These are phyloP conservation scores for Rhinolophus ferrumequinum DNA, from an alignment of 2,113 vertebrate genomes.

Conservation along the genomic window DNA sequence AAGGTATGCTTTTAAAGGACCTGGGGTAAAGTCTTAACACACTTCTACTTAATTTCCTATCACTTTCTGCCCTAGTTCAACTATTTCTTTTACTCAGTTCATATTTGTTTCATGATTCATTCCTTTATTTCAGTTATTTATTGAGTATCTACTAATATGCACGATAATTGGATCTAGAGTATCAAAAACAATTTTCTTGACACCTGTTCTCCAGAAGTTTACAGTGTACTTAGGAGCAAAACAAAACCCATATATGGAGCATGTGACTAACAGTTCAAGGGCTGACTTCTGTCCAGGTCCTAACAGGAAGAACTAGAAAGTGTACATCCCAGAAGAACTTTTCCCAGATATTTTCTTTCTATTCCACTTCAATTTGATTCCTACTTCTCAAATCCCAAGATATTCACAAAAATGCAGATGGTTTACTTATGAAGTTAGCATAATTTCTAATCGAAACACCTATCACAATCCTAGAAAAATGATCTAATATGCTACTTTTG, in stretches of 20 bases:
- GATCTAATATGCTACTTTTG: background rate
- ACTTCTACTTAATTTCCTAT: slow-evolving; percentile 17
- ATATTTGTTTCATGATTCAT: background rate
- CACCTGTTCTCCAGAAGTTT: background rate
- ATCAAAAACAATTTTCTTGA: background rate
- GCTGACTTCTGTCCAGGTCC: background rate
- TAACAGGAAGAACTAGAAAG: background rate
- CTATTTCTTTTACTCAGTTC: background rate
- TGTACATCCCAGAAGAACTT: background rate
- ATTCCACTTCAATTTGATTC: background rate
- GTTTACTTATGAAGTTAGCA: background rate
- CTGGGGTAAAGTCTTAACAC: background rate
- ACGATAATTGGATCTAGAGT: background rate
- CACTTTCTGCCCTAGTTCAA: background rate
- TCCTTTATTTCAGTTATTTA: slow-evolving; percentile 9
- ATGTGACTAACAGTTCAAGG: background rate
- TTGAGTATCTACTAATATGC: background rate
- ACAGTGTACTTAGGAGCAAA: background rate
- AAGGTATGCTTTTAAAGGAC: background rate
- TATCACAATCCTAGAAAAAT: background rate
- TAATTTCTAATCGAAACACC: background rate
- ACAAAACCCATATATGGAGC: background rate
- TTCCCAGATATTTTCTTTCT: background rate
- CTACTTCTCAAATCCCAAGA: background rate
- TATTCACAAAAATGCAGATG: background rate